phyloP scores from a whole-genome alignment of 2,888 invertebrate genomes.

The Meliscaeva auricollis region DNA sequence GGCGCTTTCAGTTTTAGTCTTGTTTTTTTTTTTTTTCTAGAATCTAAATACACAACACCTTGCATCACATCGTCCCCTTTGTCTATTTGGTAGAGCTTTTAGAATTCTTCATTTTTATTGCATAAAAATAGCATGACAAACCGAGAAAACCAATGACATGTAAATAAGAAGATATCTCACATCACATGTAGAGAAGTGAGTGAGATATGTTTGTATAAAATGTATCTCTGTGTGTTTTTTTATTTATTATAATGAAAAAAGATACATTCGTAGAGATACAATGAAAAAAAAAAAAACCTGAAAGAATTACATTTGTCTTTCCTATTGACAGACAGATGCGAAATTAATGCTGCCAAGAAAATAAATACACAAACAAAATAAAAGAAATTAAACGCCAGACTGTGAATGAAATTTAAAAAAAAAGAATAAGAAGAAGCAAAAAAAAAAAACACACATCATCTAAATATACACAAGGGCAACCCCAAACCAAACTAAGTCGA shows the following conservation, averaged over 20 bases:
- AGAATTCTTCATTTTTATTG: slow-evolving; percentile 53
- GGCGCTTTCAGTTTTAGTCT: slow-evolving; percentile 56
- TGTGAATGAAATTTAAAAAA: slow-evolving; percentile 16
- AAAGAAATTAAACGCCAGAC: slow-evolving; percentile 32
- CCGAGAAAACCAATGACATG: slow-evolving; percentile 47
- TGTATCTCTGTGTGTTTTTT: too few species aligned
- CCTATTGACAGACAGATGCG: slow-evolving; percentile 64
- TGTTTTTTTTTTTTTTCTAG: neutral
- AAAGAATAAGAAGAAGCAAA: neutral
- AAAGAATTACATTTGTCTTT: slow-evolving; percentile 70
- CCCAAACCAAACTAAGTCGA: neutral
- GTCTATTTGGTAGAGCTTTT: slow-evolving; percentile 20
- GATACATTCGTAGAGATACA: slow-evolving; percentile 17
- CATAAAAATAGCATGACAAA: slow-evolving; percentile 50
- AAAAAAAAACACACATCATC: neutral
- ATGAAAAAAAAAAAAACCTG: slow-evolving; percentile 35
- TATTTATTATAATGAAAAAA: slow-evolving; percentile 7
- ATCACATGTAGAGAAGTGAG: too few species aligned
- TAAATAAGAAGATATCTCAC: slow-evolving; percentile 23
- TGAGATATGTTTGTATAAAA: too few species aligned
- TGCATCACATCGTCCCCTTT: slow-evolving; percentile 13
- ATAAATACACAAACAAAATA: slow-evolving; percentile 4
- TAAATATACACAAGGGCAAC: slow-evolving; percentile 14
- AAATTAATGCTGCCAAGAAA: slow-evolving; percentile 38
- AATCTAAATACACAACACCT: neutral